Percentiles rank a stretch among this genome's conserved stretches.
phyloP scores from a whole-genome alignment of 2,113 vertebrate genomes.

The Morone chrysops region DNA sequence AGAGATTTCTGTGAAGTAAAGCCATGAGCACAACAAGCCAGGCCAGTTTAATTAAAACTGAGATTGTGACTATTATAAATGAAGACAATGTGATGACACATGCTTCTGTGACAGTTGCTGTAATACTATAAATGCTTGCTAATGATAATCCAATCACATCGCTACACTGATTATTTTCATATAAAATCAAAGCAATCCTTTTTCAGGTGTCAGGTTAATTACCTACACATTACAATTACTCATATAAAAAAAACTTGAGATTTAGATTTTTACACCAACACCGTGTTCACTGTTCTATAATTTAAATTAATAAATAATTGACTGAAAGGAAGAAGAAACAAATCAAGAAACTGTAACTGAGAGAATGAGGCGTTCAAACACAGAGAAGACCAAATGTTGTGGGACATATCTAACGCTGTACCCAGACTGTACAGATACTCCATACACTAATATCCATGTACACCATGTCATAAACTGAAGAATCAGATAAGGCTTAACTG shows the following conservation, averaged over 20 bases:
- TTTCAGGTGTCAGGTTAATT: not conserved
- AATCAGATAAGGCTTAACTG: conserved; percentile 10
- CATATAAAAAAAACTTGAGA: not conserved
- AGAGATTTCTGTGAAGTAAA: conserved; percentile 15
- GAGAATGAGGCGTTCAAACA: not conserved
- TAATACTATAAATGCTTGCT: conserved; percentile 22
- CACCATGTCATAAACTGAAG: conserved; percentile 10
- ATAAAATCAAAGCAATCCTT: not conserved
- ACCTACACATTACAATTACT: not conserved
- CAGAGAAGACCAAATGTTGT: not conserved
- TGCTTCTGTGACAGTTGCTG: conserved; percentile 13
- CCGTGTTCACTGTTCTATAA: not conserved
- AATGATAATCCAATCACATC: conserved; percentile 18
- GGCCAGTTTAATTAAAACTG: not conserved
- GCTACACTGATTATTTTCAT: conserved; percentile 1
- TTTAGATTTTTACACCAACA: not conserved
- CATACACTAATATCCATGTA: not conserved
- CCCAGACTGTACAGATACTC: not conserved
- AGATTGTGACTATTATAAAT: not conserved
- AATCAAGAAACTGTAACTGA: not conserved
- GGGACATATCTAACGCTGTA: not conserved
- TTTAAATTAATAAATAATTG: not conserved
- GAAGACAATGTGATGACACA: not conserved
- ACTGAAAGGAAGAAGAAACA: not conserved
- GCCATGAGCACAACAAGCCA: not conserved